Percentiles rank a stretch among this genome's conserved stretches.
Conservation (phyloP, 2,113 vertebrate genomes). For the Corythornis cristatus region DNA sequence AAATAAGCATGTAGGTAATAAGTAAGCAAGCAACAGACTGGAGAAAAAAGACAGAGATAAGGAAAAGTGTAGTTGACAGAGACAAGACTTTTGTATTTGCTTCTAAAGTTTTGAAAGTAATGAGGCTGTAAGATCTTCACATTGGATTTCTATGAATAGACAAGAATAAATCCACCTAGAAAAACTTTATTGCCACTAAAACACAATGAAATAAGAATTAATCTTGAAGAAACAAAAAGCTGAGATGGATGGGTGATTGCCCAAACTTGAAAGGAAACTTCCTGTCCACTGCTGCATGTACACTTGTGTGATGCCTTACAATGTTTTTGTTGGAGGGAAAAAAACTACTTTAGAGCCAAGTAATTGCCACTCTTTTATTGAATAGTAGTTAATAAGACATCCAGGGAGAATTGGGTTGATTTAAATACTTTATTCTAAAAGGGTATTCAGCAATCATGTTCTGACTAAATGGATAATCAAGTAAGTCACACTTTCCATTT, state of each 20-base stretch:
- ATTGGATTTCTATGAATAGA: background rate
- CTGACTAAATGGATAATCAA: constrained; percentile 37
- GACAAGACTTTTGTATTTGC: background rate
- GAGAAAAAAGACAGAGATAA: background rate
- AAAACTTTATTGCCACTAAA: background rate
- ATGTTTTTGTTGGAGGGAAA: background rate
- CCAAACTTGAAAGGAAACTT: background rate
- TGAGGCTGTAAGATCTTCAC: background rate
- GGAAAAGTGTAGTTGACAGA: background rate
- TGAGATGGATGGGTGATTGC: background rate
- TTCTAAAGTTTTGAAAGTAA: background rate
- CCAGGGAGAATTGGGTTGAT: background rate
- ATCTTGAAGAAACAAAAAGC: background rate
- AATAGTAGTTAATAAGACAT: constrained; percentile 27
- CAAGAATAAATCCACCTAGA: background rate
- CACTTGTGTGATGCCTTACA: background rate
- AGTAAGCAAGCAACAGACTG: background rate
- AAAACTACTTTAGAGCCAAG: background rate
- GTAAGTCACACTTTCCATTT: constrained; percentile 28
- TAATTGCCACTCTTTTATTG: constrained; percentile 15
- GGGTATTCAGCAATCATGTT: background rate
- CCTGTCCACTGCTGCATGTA: background rate
- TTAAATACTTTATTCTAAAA: constrained; percentile 35
- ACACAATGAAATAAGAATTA: background rate
- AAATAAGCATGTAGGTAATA: background rate